These are phyloP conservation scores for Microtus agrestis DNA, from an alignment of 2,797 vertebrate genomes.

Conservation along the genomic window DNA sequence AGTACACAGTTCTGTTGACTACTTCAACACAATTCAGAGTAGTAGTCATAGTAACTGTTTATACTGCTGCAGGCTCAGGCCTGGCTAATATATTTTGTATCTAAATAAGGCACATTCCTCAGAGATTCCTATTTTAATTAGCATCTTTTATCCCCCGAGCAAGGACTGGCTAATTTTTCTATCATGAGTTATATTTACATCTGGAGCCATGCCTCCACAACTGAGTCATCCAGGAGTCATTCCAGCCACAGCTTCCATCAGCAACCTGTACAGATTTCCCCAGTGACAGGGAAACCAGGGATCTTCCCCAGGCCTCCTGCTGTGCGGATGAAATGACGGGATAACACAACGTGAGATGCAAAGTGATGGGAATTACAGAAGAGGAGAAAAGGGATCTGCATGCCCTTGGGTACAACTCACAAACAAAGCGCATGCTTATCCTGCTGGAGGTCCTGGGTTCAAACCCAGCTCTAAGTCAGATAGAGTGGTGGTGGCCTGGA, in stretches of 20 bases:
- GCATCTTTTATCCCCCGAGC: conserved; percentile 6
- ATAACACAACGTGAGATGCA: not conserved
- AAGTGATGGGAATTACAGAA: not conserved
- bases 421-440: not conserved
- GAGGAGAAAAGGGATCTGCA: not conserved
- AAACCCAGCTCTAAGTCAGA: not conserved
- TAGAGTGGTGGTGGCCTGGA: not conserved
- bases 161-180: not conserved
- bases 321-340: conserved; percentile 21
- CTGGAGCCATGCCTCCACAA: not conserved
- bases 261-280: not conserved
- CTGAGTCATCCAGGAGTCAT: not conserved
- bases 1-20: not conserved
- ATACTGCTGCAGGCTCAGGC: not conserved
- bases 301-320: not conserved
- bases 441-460: not conserved
- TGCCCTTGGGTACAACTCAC: not conserved
- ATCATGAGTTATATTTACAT: conserved; percentile 2
- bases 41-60: not conserved
- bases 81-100: not conserved
- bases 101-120: not conserved
- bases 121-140: not conserved
- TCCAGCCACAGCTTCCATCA: not conserved
- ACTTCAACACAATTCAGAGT: conserved; percentile 22
- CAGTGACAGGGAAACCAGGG: not conserved